Conservation (phyloP, 2,888 invertebrate species). For the Trachelus troglodyta region DNA sequence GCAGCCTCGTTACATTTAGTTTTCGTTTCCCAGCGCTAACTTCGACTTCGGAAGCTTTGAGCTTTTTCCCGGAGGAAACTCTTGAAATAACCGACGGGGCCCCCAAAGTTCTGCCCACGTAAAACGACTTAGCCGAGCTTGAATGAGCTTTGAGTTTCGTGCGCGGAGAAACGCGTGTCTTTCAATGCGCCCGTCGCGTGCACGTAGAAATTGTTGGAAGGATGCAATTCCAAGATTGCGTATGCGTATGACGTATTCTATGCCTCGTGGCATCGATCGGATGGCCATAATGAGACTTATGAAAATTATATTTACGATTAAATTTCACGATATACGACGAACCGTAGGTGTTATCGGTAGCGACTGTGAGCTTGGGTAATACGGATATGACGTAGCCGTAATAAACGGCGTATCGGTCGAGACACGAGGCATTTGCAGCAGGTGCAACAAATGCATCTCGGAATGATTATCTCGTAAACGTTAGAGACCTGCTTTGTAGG, state of each 20-base stretch:
- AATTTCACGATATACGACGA: background rate
- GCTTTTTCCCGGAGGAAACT: background rate
- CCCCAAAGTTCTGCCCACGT: background rate
- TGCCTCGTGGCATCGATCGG: background rate
- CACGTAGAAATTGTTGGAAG: background rate
- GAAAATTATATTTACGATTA: background rate
- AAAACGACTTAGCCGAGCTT: background rate
- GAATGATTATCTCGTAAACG: background rate
- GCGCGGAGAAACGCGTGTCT: background rate
- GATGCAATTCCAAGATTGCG: background rate
- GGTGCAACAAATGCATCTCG: background rate
- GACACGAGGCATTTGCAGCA: background rate
- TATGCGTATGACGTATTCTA: background rate
- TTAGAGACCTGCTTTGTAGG: background rate
- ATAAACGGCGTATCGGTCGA: background rate
- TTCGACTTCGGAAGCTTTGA: background rate
- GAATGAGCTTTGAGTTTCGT: background rate
- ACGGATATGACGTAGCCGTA: background rate
- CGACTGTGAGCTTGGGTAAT: background rate
- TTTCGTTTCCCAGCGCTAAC: background rate
- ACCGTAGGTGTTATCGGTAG: background rate
- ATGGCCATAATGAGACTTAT: background rate
- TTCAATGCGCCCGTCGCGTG: background rate
- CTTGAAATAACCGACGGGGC: background rate
- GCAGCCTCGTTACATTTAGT: background rate